Conservation (phyloP, 92 coral and sea anemone species). For the Epizoanthus stellaris region DNA sequence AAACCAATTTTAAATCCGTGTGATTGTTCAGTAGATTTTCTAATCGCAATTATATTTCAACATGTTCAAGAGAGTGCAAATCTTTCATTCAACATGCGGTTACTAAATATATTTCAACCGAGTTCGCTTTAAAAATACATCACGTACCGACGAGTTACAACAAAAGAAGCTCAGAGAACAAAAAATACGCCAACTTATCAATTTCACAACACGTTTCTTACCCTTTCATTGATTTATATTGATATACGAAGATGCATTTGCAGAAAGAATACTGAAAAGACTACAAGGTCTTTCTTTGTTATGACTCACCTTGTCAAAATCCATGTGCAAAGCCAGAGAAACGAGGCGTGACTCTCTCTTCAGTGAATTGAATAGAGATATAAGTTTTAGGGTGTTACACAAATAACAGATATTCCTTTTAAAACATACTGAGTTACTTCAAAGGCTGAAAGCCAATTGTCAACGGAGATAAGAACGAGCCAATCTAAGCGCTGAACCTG, state of each 20-base stretch:
- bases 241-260: no score
- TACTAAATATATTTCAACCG: no score
- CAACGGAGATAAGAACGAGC: conserved; percentile 2
- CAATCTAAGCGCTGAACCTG: not conserved
- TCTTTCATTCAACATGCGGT: not conserved
- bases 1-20: conserved; percentile 1
- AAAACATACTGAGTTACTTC: not conserved
- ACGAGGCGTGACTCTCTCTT: not conserved
- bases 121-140: no score
- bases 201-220: no score
- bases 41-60: not conserved
- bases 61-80: not conserved
- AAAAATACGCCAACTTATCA: no score
- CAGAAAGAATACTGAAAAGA: not conserved
- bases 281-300: not conserved
- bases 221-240: no score
- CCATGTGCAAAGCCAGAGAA: not conserved
- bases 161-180: no score
- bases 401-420: not conserved
- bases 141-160: no score
- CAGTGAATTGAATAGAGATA: not conserved
- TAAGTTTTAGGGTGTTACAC: not conserved
- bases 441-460: not conserved
- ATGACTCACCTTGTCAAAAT: not conserved
- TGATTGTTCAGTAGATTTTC: not conserved